Evolutionary conservation across 2,113 vertebrate species (phyloP), one percentile per base, ranked within the genome.

Genomic region (Morphnarchus princeps): DNA sequence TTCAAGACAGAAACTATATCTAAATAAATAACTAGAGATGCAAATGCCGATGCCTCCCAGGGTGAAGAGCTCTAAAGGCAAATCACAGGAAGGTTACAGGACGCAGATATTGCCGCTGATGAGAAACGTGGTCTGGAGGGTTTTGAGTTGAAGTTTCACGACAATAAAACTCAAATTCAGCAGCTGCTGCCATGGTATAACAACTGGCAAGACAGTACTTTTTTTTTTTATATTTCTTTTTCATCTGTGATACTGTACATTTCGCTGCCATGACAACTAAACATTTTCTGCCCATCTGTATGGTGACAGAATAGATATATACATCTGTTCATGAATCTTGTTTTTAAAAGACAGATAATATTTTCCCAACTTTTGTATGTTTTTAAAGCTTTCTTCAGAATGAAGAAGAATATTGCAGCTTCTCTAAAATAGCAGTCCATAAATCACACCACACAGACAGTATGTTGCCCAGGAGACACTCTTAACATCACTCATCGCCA

Each of bases 221-320:
- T 16, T 74, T 87, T 91, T 10, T 43, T 54, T 72, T 38, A 11
- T 65, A 89, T 89, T 94, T 89, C 25, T 74, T 91, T 79, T 87
- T 96, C 78, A 85, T 90, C 92, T 95, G 76, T 16, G 47, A 89
- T n/a, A 76, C 95, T 96, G 96, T 94, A 94, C 96, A 87, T 97
- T 97, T 92, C 11, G 54, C 96, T 96, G 95, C 70, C 82, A 96
- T 96, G 96, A 98, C 93, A 97, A 97, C 95, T 50, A 70, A 74
- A 82, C 70, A 57, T 90, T 95, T 97, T 91, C 86, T 87, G 76
- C 79, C 96, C 43, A 82, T 96, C 96, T 97, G 84, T 69, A 93
- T 66, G 70, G 93, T 93, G 94, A 95, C 95, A 96, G 94, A 96
- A 96, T 73, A 97, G 93, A 96, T 3, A 0, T 67, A 86, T 90